These are phyloP conservation scores for Xenentodon cancila DNA, from an alignment of 2,797 vertebrate genomes.

Conservation along the genomic window DNA sequence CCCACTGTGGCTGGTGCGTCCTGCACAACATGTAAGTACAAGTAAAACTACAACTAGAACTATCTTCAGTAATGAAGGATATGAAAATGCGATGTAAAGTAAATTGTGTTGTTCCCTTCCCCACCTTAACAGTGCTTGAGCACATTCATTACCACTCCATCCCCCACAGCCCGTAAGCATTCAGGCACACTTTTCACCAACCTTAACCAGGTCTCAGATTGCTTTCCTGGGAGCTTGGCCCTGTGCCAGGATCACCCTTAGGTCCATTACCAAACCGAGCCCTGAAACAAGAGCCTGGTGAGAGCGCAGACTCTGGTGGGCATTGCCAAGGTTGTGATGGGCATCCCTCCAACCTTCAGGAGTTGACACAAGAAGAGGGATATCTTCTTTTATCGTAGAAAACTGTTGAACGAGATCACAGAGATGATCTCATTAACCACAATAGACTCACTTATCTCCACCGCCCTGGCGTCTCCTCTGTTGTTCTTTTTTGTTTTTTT, in stretches of 20 bases:
- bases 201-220: constrained; percentile 57
- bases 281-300: constrained; percentile 80
- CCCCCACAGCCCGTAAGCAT: constrained; percentile 42
- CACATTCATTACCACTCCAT: constrained; percentile 49
- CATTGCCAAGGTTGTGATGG: constrained; percentile 58
- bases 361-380: constrained; percentile 33
- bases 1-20: constrained; percentile 98
- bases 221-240: constrained; percentile 66
- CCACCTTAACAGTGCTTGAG: constrained; percentile 2
- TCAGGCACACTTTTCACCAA: constrained; percentile 37
- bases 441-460: constrained; percentile 18
- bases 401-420: constrained; percentile 42
- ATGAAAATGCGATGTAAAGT: neutral
- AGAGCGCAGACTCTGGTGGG: constrained; percentile 63
- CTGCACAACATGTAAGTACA: constrained; percentile 95
- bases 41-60: no score
- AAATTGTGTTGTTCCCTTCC: no score
- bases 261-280: constrained; percentile 80
- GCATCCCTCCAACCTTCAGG: constrained; percentile 43
- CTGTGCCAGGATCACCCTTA: constrained; percentile 68
- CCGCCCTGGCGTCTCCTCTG: constrained; percentile 1
- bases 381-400: constrained; percentile 40
- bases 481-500: neutral
- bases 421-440: constrained; percentile 42
- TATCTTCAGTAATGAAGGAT: neutral